phyloP scores from a whole-genome alignment of 1,140 invertebrate species.

The Helicoverpa armigera region DNA sequence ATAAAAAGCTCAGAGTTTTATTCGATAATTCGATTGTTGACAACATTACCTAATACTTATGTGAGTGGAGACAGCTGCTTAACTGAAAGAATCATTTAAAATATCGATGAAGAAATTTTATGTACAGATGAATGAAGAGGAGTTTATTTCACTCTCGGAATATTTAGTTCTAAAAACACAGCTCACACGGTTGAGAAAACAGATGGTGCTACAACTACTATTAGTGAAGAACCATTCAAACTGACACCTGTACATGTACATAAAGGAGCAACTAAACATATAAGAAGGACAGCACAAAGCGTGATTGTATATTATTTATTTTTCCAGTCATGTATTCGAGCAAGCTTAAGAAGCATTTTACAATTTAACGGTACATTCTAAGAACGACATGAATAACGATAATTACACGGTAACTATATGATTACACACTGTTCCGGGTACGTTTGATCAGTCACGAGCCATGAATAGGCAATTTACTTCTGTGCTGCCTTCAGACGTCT shows the following conservation, averaged over 20 bases:
- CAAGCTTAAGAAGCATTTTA: slow-evolving; percentile 36
- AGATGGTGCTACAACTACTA: background rate
- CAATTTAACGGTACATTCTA: slow-evolving; percentile 44
- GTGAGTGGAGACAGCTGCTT: background rate
- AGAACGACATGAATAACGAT: slow-evolving; percentile 58
- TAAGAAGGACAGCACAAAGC: slow-evolving; percentile 24
- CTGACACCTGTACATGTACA: background rate
- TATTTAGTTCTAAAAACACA: background rate
- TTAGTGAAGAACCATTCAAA: background rate
- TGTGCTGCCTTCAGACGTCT: slow-evolving; percentile 45
- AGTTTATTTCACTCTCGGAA: background rate
- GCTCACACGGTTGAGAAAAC: background rate
- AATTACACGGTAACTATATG: slow-evolving; percentile 62
- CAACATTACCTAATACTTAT: background rate
- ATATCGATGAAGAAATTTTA: background rate
- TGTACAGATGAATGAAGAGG: background rate
- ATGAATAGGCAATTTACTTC: slow-evolving; percentile 69
- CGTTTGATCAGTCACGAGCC: slow-evolving; percentile 32
- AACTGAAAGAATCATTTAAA: background rate
- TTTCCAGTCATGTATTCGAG: slow-evolving; percentile 17
- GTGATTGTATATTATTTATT: slow-evolving; percentile 24
- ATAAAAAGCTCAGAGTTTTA: background rate
- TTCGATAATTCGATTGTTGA: background rate
- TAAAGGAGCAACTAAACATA: background rate
- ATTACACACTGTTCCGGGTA: slow-evolving; percentile 60